Conservation (phyloP, 2,113 vertebrate species). For the Anguilla rostrata region DNA sequence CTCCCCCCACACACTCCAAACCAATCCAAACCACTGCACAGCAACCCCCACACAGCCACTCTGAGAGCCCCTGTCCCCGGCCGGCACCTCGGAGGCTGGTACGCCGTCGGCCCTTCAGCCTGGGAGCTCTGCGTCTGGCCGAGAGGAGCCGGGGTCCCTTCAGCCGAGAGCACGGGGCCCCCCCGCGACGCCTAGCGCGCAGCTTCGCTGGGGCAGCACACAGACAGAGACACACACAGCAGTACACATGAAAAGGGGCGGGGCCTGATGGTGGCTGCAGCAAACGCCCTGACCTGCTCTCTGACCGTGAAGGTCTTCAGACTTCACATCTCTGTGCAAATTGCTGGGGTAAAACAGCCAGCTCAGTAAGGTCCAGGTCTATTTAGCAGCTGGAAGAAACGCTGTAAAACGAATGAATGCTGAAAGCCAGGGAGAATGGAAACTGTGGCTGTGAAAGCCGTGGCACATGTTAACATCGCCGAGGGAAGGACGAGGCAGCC, state of each 20-base stretch:
- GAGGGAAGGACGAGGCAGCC: neutral
- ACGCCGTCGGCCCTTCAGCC: neutral
- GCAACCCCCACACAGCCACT: neutral
- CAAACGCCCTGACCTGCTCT: neutral
- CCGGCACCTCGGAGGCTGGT: neutral
- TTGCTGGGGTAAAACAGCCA: neutral
- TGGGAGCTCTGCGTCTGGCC: neutral
- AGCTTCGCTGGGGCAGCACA: neutral
- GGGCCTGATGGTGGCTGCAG: neutral
- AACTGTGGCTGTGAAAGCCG: neutral
- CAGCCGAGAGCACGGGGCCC: neutral
- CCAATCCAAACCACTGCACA: slow-evolving; percentile 1
- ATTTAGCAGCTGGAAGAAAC: neutral
- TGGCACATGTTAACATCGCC: neutral
- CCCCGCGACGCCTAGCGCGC: neutral
- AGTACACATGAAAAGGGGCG: neutral
- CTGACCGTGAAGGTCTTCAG: neutral
- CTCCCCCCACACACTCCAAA: neutral
- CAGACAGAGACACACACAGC: neutral
- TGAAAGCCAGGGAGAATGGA: neutral
- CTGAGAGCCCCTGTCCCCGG: neutral
- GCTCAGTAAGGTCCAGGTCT: neutral
- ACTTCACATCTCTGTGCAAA: neutral
- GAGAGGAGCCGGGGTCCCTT: neutral
- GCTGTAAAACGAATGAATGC: neutral